Conservation (phyloP, 2,797 vertebrate genomes). For the Cirrhinus molitorella region DNA sequence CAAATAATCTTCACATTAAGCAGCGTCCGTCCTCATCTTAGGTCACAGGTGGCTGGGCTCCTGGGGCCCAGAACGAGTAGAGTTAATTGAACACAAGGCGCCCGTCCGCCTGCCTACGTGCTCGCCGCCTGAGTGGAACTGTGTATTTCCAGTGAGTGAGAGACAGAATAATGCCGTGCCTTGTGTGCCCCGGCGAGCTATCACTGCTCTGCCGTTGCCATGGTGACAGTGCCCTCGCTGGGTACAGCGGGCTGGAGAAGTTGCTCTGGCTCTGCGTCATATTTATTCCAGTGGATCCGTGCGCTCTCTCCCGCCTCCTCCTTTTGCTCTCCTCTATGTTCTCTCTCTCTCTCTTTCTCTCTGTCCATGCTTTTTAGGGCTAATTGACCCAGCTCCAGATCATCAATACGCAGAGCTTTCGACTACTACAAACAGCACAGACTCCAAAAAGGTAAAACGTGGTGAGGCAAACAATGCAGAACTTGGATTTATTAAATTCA, state of each 20-base stretch:
- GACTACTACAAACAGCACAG: slow-evolving; percentile 67
- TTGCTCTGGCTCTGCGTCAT: slow-evolving; percentile 85
- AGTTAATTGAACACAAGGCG: slow-evolving; percentile 63
- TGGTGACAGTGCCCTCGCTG: slow-evolving; percentile 85
- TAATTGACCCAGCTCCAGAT: slow-evolving; percentile 75
- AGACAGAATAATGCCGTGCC: slow-evolving; percentile 70
- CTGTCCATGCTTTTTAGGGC: slow-evolving; percentile 65
- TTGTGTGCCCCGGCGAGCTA: slow-evolving; percentile 78
- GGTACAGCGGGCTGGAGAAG: slow-evolving; percentile 81
- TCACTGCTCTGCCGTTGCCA: slow-evolving; percentile 86
- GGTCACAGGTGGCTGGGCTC: slow-evolving; percentile 56
- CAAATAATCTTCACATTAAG: slow-evolving; percentile 34
- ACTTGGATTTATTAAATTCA: slow-evolving; percentile 12
- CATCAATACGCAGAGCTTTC: slow-evolving; percentile 60
- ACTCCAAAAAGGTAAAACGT: slow-evolving; percentile 63
- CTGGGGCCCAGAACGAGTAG: slow-evolving; percentile 36
- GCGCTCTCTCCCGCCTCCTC: slow-evolving; percentile 65
- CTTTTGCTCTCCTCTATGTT: slow-evolving; percentile 36
- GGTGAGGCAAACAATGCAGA: slow-evolving; percentile 70
- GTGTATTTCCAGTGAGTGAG: slow-evolving; percentile 65
- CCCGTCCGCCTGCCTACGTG: slow-evolving; percentile 54
- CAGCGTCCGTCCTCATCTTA: slow-evolving; percentile 28
- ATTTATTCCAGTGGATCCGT: slow-evolving; percentile 83
- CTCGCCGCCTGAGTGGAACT: slow-evolving; percentile 53
- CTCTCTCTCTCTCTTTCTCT: slow-evolving; percentile 56